Percentiles rank a stretch among this genome's conserved stretches.
These are phyloP conservation scores for Galleria mellonella DNA, from an alignment of 1,140 invertebrate genomes.

Conservation along the genomic window DNA sequence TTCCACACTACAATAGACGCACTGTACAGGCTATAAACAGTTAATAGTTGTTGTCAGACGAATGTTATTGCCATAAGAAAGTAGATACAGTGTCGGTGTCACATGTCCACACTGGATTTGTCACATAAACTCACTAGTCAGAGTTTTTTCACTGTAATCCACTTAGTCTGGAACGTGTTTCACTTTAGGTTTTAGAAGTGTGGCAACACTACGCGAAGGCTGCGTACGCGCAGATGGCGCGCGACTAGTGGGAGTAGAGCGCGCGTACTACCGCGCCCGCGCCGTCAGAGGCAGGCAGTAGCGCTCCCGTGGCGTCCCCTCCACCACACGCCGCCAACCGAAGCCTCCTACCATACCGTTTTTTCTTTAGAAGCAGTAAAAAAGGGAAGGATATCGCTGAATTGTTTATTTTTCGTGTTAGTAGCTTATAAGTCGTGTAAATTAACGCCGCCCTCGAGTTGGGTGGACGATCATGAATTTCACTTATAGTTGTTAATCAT, in stretches of 20 bases:
- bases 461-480: constrained; percentile 34
- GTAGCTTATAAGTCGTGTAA: constrained; percentile 66
- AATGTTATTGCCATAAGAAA: constrained; percentile 10
- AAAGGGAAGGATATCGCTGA: constrained; percentile 59
- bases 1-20: constrained; percentile 57
- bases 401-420: constrained; percentile 72
- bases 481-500: constrained; percentile 36
- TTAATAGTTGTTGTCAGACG: constrained; percentile 41
- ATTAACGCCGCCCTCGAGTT: constrained; percentile 43
- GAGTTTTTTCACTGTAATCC: constrained; percentile 60
- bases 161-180: constrained; percentile 19
- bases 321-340: constrained; percentile 27
- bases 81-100: constrained; percentile 9
- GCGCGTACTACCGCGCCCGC: constrained; percentile 60
- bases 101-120: constrained; percentile 21
- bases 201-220: constrained; percentile 25
- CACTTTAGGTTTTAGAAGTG: constrained; percentile 22
- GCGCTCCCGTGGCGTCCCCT: constrained; percentile 49
- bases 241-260: constrained; percentile 52
- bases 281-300: constrained; percentile 63
- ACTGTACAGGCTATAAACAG: constrained; percentile 62
- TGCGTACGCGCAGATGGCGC: constrained; percentile 53
- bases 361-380: constrained; percentile 66
- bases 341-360: constrained; percentile 52
- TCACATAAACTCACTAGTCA: constrained; percentile 28